Conservation (phyloP, 2,797 vertebrate genomes). For the Manis crassicaudata region DNA sequence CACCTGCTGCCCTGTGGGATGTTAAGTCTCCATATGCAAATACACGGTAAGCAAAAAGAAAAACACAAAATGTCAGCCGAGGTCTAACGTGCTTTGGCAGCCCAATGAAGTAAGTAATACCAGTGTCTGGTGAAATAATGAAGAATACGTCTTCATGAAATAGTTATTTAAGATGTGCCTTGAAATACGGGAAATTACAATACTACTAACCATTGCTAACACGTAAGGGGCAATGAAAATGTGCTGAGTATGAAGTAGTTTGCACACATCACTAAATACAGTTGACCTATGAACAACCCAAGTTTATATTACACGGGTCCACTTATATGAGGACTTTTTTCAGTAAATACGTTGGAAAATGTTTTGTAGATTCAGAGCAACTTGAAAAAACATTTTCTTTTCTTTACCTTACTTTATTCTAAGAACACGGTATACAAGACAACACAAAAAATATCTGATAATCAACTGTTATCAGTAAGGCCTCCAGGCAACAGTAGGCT, state of each 20-base stretch:
- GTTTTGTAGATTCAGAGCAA: too few species aligned
- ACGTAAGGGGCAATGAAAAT: background rate
- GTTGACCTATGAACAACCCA: too few species aligned
- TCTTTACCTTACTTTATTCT: too few species aligned
- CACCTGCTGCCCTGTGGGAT: background rate
- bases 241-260: background rate
- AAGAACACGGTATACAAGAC: too few species aligned
- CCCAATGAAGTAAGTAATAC: background rate
- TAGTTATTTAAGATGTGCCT: background rate
- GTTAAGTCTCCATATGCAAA: background rate
- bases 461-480: too few species aligned
- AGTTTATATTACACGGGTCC: too few species aligned
- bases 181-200: background rate
- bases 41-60: background rate
- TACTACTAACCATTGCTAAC: background rate
- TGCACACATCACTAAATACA: background rate
- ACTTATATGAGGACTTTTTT: too few species aligned
- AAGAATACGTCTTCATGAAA: background rate
- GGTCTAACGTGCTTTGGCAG: background rate
- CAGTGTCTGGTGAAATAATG: background rate
- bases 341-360: too few species aligned
- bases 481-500: too few species aligned
- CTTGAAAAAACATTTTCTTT: too few species aligned
- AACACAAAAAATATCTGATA: too few species aligned
- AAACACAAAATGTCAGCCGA: background rate